Base-by-base conservation (phyloP, 2,888 invertebrate species). In the Pheosia gnoma region DNA sequence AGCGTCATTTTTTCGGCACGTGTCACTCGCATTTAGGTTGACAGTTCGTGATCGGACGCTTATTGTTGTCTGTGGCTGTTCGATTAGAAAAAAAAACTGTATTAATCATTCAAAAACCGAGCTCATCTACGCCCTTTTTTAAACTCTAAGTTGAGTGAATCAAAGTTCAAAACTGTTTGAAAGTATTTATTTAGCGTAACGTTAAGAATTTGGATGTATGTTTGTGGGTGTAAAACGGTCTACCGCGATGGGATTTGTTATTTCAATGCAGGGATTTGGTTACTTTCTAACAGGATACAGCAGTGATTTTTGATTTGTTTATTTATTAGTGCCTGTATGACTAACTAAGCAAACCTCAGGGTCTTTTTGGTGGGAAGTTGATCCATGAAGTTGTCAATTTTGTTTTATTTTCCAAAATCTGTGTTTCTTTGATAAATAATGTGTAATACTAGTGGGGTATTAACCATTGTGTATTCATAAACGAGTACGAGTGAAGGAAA, bases 41-140 rank as follows among this genome's bases (percentile, higher is more conserved):
- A 87, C 88, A 88, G 78, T 76, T 82, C 86, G 85, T 89, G 90
- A 89, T 86, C 80, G 85, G 85, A 78, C 71, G 75, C 85, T 87
- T 83, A 86, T 84, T 84, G 81, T 80, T 80, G 81, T 80, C 74
- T 79, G 64, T 74, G 67, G 62, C 65, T 65, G 68, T 71, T 77
- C 66, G 70, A 70, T 11, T 5, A 59, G 25, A 25, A 25, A 62
- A 61, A 60, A 62, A 45, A 59, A 56, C 47, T 59, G 38, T 61
- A 61, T 55, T 65, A 68, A 65, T 71, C 61, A 71, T 55, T 67
- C 4, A 37, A 47, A 47, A 7, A 53, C 39, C 38, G n/a, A 51
- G 25, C 38, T 39, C 52, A 59, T 3, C 25, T 56, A 5, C 56
- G 7, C 13, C 3, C 11, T 4, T 25, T 25, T 54, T 56, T 3